Conservation (phyloP, 2,797 vertebrate species). For the Triplophysa bombifrons region DNA sequence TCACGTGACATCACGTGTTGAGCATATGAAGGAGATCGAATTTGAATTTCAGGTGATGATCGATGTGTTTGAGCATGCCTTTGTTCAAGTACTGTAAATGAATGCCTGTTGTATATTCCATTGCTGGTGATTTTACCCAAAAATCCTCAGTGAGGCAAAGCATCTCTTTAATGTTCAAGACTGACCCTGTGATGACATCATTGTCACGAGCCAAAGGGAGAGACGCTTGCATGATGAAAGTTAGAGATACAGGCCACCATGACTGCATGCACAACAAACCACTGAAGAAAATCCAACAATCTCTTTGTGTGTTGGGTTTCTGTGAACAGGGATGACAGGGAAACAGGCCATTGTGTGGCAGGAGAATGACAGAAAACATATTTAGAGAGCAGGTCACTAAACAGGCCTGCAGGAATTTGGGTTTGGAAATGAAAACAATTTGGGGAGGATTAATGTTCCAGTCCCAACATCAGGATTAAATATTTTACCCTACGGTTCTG, state of each 20-base stretch:
- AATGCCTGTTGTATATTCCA: constrained; percentile 64
- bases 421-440: constrained; percentile 77
- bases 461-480: constrained; percentile 69
- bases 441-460: constrained; percentile 68
- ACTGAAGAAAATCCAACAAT: constrained; percentile 63
- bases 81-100: constrained; percentile 63
- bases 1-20: constrained; percentile 34
- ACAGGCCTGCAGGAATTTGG: constrained; percentile 66
- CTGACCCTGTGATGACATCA: constrained; percentile 76
- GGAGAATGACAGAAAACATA: constrained; percentile 66
- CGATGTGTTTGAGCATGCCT: constrained; percentile 26
- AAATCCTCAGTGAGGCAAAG: constrained; percentile 66
- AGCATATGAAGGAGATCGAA: constrained; percentile 32
- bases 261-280: constrained; percentile 71
- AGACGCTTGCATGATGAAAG: constrained; percentile 74
- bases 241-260: constrained; percentile 70
- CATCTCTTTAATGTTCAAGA: constrained; percentile 71
- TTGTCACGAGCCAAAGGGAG: constrained; percentile 67
- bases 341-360: constrained; percentile 65
- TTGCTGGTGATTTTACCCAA: constrained; percentile 69
- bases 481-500: constrained; percentile 61
- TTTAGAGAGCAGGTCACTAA: constrained; percentile 61
- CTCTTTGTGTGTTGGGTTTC: constrained; percentile 66
- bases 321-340: constrained; percentile 66
- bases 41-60: constrained; percentile 32